Base-by-base conservation (phyloP, 2,113 vertebrate genomes). In the Desmodus rotundus region DNA sequence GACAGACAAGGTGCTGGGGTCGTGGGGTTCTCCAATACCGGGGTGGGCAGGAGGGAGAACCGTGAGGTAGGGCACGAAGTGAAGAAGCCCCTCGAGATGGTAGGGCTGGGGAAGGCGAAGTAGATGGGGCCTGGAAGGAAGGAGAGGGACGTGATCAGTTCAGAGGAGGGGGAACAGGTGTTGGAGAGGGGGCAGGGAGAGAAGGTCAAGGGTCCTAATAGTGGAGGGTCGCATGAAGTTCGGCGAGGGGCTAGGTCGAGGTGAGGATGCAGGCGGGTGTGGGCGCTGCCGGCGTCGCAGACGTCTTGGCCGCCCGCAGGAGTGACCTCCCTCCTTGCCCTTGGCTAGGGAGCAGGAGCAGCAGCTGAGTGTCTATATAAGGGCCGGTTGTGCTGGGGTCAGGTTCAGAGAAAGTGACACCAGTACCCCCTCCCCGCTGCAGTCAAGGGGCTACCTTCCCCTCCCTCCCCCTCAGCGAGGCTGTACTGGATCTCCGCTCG, bases 351-450 rank as follows among this genome's bases (percentile, higher is more conserved):
- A 72, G 47, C 78, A 0, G 8, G 45, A 54, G 61, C 82, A 2
- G 68, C 95, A 82, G 93, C 87, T 24, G 13, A 22, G 76, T 95
- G 95, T 83, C 96, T 96, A 98, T 97, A 96, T 97, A 95, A 96
- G 96, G 97, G 43, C 96, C 20, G n/a, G 88, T 63, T 0, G 14
- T 33, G 33, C 91, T 36, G 81, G 95, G 92, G 92, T 96, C 86
- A 67, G 80, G 72, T 92, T 88, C 73, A 47, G 38, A 38, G 77
- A 96, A 92, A 87, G 45, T 97, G 94, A 97, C 86, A 97, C 96
- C 74, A 15, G 36, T 52, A 84, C 19, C 89, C 31, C 72, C 45
- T 82, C 54, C 47, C 61, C 3, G 4, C 56, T 8, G 73, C 22
- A 0, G 5, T 28, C 56, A 12, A 45, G 15, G 10, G 70, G 87